Conservation (phyloP, 2,888 invertebrate genomes). For the Belgica antarctica region DNA sequence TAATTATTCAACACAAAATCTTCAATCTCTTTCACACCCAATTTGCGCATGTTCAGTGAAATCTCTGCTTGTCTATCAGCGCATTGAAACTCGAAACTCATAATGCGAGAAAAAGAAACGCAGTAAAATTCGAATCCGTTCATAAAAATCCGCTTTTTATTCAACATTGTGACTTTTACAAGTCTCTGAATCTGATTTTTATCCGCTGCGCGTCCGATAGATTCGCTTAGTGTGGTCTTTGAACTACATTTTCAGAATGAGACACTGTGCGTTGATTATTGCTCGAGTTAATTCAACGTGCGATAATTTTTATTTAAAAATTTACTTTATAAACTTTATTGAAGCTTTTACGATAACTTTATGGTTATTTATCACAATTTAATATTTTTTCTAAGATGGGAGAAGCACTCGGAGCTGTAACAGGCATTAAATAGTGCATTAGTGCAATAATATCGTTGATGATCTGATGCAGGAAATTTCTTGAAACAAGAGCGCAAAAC, state of each 20-base stretch:
- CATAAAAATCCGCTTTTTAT: slow-evolving; percentile 27
- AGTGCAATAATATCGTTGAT: slow-evolving; percentile 38
- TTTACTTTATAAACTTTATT: slow-evolving; percentile 39
- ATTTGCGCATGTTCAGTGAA: no score
- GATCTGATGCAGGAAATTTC: slow-evolving; percentile 6
- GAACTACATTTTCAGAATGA: slow-evolving; percentile 26
- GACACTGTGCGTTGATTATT: slow-evolving; percentile 27
- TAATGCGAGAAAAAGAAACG: not conserved
- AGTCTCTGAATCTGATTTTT: slow-evolving; percentile 29
- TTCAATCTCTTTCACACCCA: no score
- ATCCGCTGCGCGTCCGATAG: not conserved
- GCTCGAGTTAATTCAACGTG: slow-evolving; percentile 12
- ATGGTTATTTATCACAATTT: slow-evolving; percentile 37
- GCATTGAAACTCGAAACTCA: no score
- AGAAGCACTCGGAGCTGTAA: not conserved
- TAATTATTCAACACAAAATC: no score
- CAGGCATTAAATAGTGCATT: slow-evolving; percentile 1
- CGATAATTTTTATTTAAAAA: slow-evolving; percentile 29
- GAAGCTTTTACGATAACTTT: slow-evolving; percentile 30
- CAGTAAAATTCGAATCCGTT: not conserved
- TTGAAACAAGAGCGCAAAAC: slow-evolving; percentile 29
- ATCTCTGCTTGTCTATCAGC: slow-evolving; percentile 19
- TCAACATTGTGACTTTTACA: slow-evolving; percentile 38
- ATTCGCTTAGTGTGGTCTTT: slow-evolving; percentile 41
- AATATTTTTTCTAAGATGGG: not conserved